A percentile compares a stretch with the other conserved stretches of the same genome.
phyloP scores from a whole-genome alignment of 1,140 invertebrate genomes.

The Drosophila nasuta region DNA sequence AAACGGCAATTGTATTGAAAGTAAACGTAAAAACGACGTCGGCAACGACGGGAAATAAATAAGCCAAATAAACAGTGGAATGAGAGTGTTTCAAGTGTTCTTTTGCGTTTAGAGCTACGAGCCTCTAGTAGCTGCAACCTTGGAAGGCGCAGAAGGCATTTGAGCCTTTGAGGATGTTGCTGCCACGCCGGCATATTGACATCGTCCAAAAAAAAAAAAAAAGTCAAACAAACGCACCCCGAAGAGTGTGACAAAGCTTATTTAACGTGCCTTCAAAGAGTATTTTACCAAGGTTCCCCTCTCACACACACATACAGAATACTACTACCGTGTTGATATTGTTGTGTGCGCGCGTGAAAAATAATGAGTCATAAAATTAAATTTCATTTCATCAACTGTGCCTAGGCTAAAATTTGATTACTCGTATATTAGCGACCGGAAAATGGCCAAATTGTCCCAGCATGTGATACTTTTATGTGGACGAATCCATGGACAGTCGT shows the following conservation, averaged over 20 bases:
- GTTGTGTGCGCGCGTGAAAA: constrained; percentile 48
- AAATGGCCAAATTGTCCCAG: background rate
- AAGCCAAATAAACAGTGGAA: constrained; percentile 70
- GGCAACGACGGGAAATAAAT: constrained; percentile 67
- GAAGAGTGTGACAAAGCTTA: constrained; percentile 69
- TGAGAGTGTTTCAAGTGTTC: background rate
- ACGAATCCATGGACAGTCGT: background rate
- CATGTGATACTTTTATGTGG: constrained; percentile 1
- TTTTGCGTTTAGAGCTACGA: background rate
- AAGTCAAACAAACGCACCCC: constrained; percentile 20
- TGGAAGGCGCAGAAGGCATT: background rate
- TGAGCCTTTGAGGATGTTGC: background rate
- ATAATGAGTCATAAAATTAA: constrained; percentile 81
- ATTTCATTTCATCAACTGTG: constrained; percentile 54
- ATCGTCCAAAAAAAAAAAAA: constrained; percentile 26
- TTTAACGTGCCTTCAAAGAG: constrained; percentile 50
- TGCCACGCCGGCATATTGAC: constrained; percentile 32
- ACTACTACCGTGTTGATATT: background rate
- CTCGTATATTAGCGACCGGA: constrained; percentile 4
- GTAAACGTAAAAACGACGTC: constrained; percentile 63
- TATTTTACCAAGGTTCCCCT: background rate
- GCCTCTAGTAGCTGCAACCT: no score
- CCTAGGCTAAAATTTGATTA: constrained; percentile 37
- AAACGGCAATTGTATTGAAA: constrained; percentile 66
- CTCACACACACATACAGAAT: constrained; percentile 3